A percentile compares a stretch with the other conserved stretches of the same genome.
Conservation (phyloP, 2,888 invertebrate species). For the Plagodis pulveraria region DNA sequence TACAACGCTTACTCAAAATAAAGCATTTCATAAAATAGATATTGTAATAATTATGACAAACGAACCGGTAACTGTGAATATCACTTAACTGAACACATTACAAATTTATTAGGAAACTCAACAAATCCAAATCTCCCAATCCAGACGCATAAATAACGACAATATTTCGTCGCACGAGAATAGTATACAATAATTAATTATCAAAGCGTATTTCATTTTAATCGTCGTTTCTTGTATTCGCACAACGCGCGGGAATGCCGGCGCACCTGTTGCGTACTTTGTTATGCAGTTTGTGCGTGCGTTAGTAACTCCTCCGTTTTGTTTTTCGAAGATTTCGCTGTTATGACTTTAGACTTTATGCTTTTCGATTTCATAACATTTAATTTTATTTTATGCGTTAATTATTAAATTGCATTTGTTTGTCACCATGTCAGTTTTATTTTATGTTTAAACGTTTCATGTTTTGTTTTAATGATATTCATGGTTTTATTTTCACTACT, state of each 20-base stretch:
- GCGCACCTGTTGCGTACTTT: slow-evolving; percentile 73
- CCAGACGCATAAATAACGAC: slow-evolving; percentile 75
- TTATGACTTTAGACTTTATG: neutral
- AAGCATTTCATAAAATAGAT: too few species aligned
- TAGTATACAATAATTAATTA: slow-evolving; percentile 74
- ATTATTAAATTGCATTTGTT: too few species aligned
- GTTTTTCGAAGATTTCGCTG: neutral
- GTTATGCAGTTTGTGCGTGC: slow-evolving; percentile 62
- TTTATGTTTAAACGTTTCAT: too few species aligned
- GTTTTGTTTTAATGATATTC: too few species aligned
- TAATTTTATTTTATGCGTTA: too few species aligned
- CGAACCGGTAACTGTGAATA: too few species aligned
- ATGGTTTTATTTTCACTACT: too few species aligned
- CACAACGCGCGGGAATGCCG: slow-evolving; percentile 64
- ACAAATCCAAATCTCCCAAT: slow-evolving; percentile 41
- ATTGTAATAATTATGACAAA: too few species aligned
- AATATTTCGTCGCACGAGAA: slow-evolving; percentile 69
- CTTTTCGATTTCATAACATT: too few species aligned
- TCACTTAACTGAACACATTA: neutral
- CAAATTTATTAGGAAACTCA: slow-evolving; percentile 18
- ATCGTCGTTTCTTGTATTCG: slow-evolving; percentile 69
- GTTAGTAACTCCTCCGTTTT: slow-evolving; percentile 15
- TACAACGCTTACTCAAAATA: too few species aligned
- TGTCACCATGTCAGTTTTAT: too few species aligned
- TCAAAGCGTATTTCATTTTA: slow-evolving; percentile 70